Conservation (phyloP, 1,140 invertebrate genomes). For the Ips typographus region DNA sequence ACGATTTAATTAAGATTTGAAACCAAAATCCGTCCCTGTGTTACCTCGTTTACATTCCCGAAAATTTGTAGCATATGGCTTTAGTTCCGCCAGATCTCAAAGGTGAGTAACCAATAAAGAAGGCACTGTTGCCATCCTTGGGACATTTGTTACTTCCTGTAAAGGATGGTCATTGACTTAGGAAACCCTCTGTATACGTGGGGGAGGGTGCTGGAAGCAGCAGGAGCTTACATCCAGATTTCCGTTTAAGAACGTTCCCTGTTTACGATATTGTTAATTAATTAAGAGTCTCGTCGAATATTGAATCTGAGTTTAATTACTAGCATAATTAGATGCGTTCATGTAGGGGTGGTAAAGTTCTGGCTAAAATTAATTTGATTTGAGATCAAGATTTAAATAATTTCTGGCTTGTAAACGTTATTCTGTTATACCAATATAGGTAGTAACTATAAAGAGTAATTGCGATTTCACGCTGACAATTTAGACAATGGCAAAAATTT, state of each 20-base stretch:
- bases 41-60: constrained; percentile 12
- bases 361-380: no score
- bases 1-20: constrained; percentile 13
- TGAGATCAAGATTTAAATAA: no score
- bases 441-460: no score
- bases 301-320: no score
- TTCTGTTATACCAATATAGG: no score
- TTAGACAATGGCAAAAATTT: no score
- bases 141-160: constrained; percentile 28
- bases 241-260: background rate
- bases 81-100: constrained; percentile 32
- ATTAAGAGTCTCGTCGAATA: no score
- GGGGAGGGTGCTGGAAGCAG: background rate
- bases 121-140: constrained; percentile 21
- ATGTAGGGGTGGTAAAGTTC: no score
- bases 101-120: constrained; percentile 35
- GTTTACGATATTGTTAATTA: no score
- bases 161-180: constrained; percentile 26
- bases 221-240: background rate
- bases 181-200: constrained; percentile 1
- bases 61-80: constrained; percentile 31
- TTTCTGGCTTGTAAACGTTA: no score
- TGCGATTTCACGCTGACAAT: no score
- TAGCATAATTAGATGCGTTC: no score
- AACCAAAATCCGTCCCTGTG: constrained; percentile 15